phyloP scores from a whole-genome alignment of 2,797 vertebrate species.

The Astyanax mexicanus region DNA sequence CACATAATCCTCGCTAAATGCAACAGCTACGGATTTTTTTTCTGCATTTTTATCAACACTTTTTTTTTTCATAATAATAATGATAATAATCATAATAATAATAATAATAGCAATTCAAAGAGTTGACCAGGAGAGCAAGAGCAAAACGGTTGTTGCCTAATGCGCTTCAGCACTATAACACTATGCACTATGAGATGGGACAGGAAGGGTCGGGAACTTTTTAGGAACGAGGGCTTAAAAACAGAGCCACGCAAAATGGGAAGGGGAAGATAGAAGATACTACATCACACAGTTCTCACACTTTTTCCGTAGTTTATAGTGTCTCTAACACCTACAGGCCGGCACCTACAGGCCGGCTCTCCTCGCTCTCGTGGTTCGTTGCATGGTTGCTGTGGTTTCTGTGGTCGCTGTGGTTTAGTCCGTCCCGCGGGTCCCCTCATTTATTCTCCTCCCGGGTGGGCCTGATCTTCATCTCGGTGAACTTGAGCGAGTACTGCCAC shows the following conservation, averaged over 20 bases:
- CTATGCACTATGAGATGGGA: constrained; percentile 47
- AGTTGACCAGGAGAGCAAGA: constrained; percentile 53
- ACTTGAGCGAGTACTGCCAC: constrained; percentile 95
- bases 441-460: constrained; percentile 79
- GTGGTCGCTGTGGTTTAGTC: not conserved
- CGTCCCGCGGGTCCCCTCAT: constrained; percentile 29
- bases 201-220: constrained; percentile 9
- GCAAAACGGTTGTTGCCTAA: constrained; percentile 43
- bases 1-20: constrained; percentile 49
- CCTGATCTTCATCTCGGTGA: constrained; percentile 95
- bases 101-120: no score
- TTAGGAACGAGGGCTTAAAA: constrained; percentile 40
- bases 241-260: constrained; percentile 45
- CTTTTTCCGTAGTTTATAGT: constrained; percentile 39
- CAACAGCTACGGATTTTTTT: constrained; percentile 46
- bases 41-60: constrained; percentile 38
- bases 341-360: not conserved
- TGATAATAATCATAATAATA: no score
- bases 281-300: constrained; percentile 43
- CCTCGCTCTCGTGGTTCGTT: not conserved
- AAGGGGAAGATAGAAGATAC: constrained; percentile 11
- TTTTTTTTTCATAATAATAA: constrained; percentile 55
- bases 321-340: constrained; percentile 49
- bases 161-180: constrained; percentile 44
- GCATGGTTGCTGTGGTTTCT: no score